Evolutionary conservation across 1,140 invertebrate species (phyloP), one percentile per base, ranked within the genome.

Genomic region (Sminthurides bifidus): DNA sequence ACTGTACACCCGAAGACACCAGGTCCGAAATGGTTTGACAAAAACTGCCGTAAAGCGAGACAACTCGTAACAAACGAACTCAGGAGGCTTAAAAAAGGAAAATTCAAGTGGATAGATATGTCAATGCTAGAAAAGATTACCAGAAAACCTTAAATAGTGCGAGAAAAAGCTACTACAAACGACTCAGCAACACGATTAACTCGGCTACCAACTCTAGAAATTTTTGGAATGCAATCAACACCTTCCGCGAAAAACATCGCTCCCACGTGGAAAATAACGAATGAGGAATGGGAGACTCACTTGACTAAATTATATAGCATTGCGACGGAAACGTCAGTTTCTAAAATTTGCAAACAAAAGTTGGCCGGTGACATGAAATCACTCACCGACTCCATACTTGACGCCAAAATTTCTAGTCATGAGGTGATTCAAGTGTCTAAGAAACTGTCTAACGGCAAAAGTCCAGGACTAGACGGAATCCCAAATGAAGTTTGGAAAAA

Each of bases 391-490:
- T 23, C 4, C 14, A 2, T 17, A 3, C 35, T 54, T 15, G 33
- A 53, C 23, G 15, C 15, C 6, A 17, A 49, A 19, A 40, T 59
- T 24, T 50, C 5, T 43, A 12, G 21, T 3, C 21, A 19, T 1
- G 58, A 60, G 33, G 1, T 60, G 10, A 33, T 19, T 17, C 27
- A 8, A 21, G 45, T 56, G 27, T 53, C 63, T 26, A 60, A 60
- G 19, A 49, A 54, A 10, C 31, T 66, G 38, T 40, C 56, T 43
- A 64, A 60, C 40, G 59, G 62, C 29, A 65, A 63, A 56, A 53
- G 63, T 10, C 53, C 58, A n/a, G 65, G 65, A 38, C 27, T 37
- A 29, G 65, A 68, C 55, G 60, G 56, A 23, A 66, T 67, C 30
- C 45, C 55, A 12, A 56, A 54, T 40, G 64, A 67, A 51, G 21